Percentiles rank a stretch among this genome's conserved stretches.
Conservation (phyloP, 2,113 vertebrate species). For the Ivindomyrus marchei region DNA sequence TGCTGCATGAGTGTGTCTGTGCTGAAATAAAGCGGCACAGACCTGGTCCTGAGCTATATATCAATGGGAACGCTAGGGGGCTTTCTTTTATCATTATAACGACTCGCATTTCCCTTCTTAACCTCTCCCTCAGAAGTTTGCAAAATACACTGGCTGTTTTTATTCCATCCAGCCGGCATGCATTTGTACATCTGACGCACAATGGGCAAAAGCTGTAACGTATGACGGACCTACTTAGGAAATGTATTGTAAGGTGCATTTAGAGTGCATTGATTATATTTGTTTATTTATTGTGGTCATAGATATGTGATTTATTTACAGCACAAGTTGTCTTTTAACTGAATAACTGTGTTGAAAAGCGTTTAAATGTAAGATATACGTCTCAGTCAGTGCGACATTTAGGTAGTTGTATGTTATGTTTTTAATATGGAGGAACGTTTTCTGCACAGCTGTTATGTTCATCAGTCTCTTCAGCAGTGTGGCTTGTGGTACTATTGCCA, state of each 20-base stretch:
- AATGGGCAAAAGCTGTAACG: not conserved
- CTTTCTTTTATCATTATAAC: not conserved
- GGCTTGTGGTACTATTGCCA: not conserved
- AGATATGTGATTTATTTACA: not conserved
- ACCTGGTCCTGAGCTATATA: not conserved
- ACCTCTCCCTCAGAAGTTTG: not conserved
- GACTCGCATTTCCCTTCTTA: not conserved
- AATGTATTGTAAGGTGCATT: not conserved
- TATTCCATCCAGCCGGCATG: not conserved
- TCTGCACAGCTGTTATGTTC: slow-evolving; percentile 12
- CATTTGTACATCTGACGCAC: not conserved
- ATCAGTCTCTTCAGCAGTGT: not conserved
- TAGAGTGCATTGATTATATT: not conserved
- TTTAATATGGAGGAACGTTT: not conserved
- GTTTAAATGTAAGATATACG: slow-evolving; percentile 18
- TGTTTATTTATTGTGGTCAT: not conserved
- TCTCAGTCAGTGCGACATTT: slow-evolving; percentile 24
- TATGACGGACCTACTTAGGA: not conserved
- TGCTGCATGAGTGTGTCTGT: not conserved
- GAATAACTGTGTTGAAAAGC: slow-evolving; percentile 21
- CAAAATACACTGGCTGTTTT: not conserved
- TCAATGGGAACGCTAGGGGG: not conserved
- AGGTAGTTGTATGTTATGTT: not conserved
- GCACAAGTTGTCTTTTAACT: not conserved
- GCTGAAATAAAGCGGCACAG: slow-evolving; percentile 11